Base-by-base conservation (phyloP, 2,113 vertebrate genomes). In the Lepisosteus osseus region DNA sequence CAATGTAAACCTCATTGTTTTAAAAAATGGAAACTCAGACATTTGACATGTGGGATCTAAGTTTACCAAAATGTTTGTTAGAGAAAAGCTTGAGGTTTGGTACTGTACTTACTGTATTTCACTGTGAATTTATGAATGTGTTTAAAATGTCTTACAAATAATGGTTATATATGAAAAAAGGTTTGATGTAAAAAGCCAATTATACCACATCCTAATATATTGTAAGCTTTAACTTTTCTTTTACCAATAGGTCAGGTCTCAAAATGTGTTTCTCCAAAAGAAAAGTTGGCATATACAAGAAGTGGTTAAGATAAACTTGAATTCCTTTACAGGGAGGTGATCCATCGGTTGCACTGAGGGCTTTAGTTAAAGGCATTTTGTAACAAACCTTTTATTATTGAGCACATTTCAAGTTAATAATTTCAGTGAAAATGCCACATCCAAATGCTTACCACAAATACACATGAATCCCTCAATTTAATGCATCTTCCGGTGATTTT, bases 361-460 rank as follows among this genome's bases (percentile, higher is more conserved):
- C 14, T 70, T 41, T 43, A 54, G 69, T 64, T 65, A 65, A 15
- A 68, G 42, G 54, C 9, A n/a, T 54, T n/a, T 40, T 3, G 54
- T 4, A 8, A 68, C 41, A 43, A 67, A 45, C 57, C 55, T 74
- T 80, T 76, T 71, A 65, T 73, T 51, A 74, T 70, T 70, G 74
- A 79, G 51, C 70, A 61, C 74, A 64, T 76, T 72, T 75, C 63
- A 64, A 68, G 42, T 76, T 68, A 74, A 79, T 67, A 65, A 17
- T 72, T 76, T 75, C 67, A 59, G 54, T 73, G 54, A 72, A 61
- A 42, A 77, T 42, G 41, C 40, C 40, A 44, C 68, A 65, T 41
- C 68, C 47, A 65, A 75, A 73, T 51, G 45, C 57, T 47, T 14
- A 42, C 74, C 70, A 77, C 64, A 67, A 66, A 74, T 43, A 4